phyloP scores from a whole-genome alignment of 2,113 vertebrate genomes.

The Syngnathus scovelli region DNA sequence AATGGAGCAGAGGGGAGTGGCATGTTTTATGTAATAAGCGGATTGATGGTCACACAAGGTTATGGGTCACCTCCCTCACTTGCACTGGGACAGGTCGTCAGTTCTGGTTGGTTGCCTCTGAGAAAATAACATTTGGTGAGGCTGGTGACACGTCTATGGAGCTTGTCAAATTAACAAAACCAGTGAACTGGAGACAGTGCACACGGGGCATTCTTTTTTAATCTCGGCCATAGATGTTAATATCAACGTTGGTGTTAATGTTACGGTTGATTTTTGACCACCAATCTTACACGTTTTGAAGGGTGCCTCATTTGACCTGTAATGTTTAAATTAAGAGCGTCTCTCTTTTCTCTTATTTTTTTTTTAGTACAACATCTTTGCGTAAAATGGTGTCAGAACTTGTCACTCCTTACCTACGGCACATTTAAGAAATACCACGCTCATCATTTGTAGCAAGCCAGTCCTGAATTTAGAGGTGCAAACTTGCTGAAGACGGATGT shows the following conservation, averaged over 20 bases:
- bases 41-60: slow-evolving; percentile 45
- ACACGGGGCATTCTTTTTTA: slow-evolving; percentile 20
- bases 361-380: not conserved
- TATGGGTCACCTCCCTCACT: slow-evolving; percentile 56
- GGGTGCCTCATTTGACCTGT: too few species aligned
- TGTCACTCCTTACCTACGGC: too few species aligned
- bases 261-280: not conserved
- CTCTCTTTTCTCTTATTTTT: not conserved
- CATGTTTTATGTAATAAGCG: slow-evolving; percentile 18
- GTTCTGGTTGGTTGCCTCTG: slow-evolving; percentile 84
- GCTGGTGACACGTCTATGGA: slow-evolving; percentile 64
- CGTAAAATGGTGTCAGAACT: not conserved
- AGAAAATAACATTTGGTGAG: slow-evolving; percentile 81
- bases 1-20: not conserved
- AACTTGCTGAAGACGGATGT: too few species aligned
- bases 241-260: slow-evolving; percentile 23
- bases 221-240: slow-evolving; percentile 31
- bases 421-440: too few species aligned
- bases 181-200: slow-evolving; percentile 57
- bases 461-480: not conserved
- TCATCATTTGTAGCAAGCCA: too few species aligned
- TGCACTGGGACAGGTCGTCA: slow-evolving; percentile 70
- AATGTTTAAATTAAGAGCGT: too few species aligned
- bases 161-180: slow-evolving; percentile 72
- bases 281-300: too few species aligned